Conservation (phyloP, 2,113 vertebrate genomes). For the Gobiocypris rarus region DNA sequence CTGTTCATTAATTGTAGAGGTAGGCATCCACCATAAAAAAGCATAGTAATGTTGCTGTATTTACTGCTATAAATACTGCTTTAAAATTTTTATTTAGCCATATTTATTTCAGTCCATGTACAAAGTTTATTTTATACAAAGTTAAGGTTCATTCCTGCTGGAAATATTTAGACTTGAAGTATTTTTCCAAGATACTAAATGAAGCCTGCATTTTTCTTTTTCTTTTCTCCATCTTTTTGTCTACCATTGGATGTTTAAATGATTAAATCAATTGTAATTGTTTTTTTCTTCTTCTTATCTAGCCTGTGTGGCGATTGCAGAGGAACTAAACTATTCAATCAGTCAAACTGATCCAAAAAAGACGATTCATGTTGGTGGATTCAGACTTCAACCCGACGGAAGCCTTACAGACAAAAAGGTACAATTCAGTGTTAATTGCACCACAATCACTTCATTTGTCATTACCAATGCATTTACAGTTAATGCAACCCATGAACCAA, state of each 20-base stretch:
- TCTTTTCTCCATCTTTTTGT: background rate
- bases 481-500: too few species aligned
- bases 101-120: background rate
- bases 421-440: constrained; percentile 44
- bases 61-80: background rate
- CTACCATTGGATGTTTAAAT: background rate
- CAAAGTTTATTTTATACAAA: background rate
- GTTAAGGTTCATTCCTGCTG: background rate
- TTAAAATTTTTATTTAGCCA: background rate
- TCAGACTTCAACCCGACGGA: constrained; percentile 85
- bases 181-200: background rate
- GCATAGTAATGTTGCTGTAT: too few species aligned
- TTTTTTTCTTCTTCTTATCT: constrained; percentile 41
- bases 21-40: background rate
- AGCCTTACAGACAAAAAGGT: constrained; percentile 89
- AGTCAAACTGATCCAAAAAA: constrained; percentile 87
- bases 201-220: background rate
- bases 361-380: constrained; percentile 86
- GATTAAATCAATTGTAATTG: background rate
- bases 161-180: background rate
- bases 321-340: constrained; percentile 82
- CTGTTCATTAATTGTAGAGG: background rate
- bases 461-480: background rate
- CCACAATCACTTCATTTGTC: background rate
- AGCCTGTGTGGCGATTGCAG: constrained; percentile 83